Conservation (phyloP, 2,797 vertebrate species). For the Coregonus suidteri region DNA sequence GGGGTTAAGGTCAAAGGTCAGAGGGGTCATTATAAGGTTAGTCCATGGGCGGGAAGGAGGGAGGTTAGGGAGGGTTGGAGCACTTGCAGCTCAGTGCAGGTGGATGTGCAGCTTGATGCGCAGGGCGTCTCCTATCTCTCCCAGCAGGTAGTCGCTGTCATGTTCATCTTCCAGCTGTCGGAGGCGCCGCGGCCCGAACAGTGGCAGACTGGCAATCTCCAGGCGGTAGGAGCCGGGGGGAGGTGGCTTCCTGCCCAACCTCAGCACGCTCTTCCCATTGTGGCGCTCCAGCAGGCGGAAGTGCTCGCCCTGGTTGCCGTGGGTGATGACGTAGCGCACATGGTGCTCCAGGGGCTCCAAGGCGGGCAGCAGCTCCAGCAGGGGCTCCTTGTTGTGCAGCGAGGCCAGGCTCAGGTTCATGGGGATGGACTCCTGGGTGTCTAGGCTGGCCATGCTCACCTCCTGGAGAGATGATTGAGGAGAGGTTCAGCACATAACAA, state of each 20-base stretch:
- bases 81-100: slow-evolving; percentile 79
- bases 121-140: slow-evolving; percentile 84
- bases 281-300: slow-evolving; percentile 85
- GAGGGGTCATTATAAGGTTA: slow-evolving; percentile 7
- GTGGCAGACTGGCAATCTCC: slow-evolving; percentile 84
- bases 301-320: slow-evolving; percentile 79
- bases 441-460: slow-evolving; percentile 87
- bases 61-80: slow-evolving; percentile 44
- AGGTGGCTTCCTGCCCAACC: slow-evolving; percentile 78
- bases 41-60: slow-evolving; percentile 18
- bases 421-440: slow-evolving; percentile 80
- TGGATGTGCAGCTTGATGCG: slow-evolving; percentile 88
- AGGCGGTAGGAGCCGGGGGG: slow-evolving; percentile 81
- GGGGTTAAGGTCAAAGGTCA: slow-evolving; percentile 26
- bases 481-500: not conserved
- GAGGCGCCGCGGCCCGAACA: slow-evolving; percentile 78
- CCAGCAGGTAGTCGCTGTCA: slow-evolving; percentile 85
- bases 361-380: slow-evolving; percentile 87
- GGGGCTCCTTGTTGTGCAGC: slow-evolving; percentile 82
- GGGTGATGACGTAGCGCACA: slow-evolving; percentile 83
- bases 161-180: slow-evolving; percentile 82
- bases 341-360: slow-evolving; percentile 83
- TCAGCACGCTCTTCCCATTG: slow-evolving; percentile 83
- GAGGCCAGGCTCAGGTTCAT: slow-evolving; percentile 81
- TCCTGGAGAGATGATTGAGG: slow-evolving; percentile 56